Conservation (phyloP, 2,888 invertebrate species). For the Camponotus fellah region DNA sequence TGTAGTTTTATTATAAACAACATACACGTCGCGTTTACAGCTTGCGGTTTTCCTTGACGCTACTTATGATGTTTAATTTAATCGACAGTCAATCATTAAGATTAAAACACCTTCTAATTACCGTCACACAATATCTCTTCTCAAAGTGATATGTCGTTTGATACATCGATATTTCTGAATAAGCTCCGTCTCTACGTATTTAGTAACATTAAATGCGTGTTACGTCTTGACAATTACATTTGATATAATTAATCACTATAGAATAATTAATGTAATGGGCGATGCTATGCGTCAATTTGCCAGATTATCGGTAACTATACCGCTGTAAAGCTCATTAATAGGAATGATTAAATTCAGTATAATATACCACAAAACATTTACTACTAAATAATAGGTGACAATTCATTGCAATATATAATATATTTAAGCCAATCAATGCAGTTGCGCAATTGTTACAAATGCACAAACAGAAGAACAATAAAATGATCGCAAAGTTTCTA, state of each 20-base stretch:
- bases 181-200: constrained; percentile 30
- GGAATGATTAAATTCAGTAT: constrained; percentile 2
- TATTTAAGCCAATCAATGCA: background rate
- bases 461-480: background rate
- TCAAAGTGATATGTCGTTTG: constrained; percentile 2
- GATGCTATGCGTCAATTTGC: background rate
- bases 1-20: constrained; percentile 4
- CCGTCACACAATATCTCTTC: background rate
- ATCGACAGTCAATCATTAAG: background rate
- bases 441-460: background rate
- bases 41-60: background rate
- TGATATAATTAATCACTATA: constrained; percentile 64
- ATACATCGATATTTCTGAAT: constrained; percentile 22
- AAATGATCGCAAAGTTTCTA: background rate
- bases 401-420: background rate
- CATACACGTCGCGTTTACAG: too few relatives aligned
- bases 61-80: background rate
- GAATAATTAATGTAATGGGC: constrained; percentile 62
- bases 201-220: constrained; percentile 32
- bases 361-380: background rate
- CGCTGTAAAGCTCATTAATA: constrained; percentile 6
- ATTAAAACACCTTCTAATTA: background rate
- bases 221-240: constrained; percentile 49
- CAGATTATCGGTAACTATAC: constrained; percentile 50
- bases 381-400: background rate